Evolutionary conservation across 2,888 invertebrate species (phyloP).

Genomic region (Omphaloscelis lunosa): DNA sequence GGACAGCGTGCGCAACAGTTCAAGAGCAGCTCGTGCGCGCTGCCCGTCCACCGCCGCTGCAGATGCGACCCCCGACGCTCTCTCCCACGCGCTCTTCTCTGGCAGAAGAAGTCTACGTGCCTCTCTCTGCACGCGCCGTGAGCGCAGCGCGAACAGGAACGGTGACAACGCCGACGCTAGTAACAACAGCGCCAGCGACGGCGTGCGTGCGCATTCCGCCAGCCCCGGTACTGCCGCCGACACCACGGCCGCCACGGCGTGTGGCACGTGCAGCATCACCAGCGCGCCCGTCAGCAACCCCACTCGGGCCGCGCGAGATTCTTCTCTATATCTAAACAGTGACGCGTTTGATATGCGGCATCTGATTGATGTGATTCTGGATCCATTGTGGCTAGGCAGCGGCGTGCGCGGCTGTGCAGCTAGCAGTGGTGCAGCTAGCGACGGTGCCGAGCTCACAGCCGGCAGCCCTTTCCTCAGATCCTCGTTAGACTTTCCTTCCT

Average conservation of each 20-base stretch:
- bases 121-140: constrained; percentile 91
- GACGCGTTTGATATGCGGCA: constrained; percentile 96
- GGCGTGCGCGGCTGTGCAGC: constrained; percentile 83
- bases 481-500: constrained; percentile 84
- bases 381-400: constrained; percentile 87
- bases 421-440: constrained; percentile 84
- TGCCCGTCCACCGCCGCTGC: constrained; percentile 90
- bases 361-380: constrained; percentile 93
- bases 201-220: constrained; percentile 86
- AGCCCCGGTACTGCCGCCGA: constrained; percentile 88
- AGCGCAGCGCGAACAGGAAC: constrained; percentile 94
- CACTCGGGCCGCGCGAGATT: constrained; percentile 96
- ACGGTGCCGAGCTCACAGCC: constrained; percentile 89
- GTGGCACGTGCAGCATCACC: constrained; percentile 94
- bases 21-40: constrained; percentile 85
- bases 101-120: constrained; percentile 83
- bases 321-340: constrained; percentile 96
- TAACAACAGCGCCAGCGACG: constrained; percentile 90
- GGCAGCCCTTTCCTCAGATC: constrained; percentile 84
- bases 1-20: constrained; percentile 84
- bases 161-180: constrained; percentile 93
- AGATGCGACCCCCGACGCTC: constrained; percentile 89
- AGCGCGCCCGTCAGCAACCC: constrained; percentile 92
- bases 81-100: constrained; percentile 89
- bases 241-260: constrained; percentile 85